These are phyloP conservation scores for Metridium senile DNA, from an alignment of 92 coral and sea anemone species.

Conservation along the genomic window DNA sequence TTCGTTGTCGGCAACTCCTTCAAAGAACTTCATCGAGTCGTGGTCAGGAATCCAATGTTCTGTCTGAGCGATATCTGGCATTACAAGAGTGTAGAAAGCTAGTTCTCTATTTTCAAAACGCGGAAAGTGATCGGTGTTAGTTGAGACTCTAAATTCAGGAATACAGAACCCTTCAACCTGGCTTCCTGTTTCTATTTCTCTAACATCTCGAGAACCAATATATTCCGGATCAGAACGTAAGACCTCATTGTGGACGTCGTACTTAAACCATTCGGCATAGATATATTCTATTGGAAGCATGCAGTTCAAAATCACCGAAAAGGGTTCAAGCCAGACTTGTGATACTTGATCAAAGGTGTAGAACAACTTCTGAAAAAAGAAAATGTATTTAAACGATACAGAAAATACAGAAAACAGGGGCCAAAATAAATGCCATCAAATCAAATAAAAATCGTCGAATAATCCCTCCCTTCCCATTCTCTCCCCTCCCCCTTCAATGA, in stretches of 20 bases:
- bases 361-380: background rate
- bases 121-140: conserved; percentile 37
- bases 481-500: too few species aligned
- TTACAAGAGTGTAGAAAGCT: background rate
- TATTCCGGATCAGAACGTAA: conserved; percentile 1
- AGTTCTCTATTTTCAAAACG: background rate
- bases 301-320: conserved; percentile 1
- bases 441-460: too few species aligned
- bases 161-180: conserved; percentile 73
- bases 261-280: conserved; percentile 4
- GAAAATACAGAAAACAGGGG: too few species aligned
- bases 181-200: conserved; percentile 57
- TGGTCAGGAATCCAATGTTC: background rate
- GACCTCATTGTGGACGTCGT: background rate
- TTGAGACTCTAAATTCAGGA: conserved; percentile 54
- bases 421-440: too few species aligned
- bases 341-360: background rate
- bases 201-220: conserved; percentile 13
- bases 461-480: too few species aligned
- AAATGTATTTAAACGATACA: background rate
- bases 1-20: background rate
- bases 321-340: background rate
- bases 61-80: background rate
- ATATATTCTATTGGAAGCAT: conserved; percentile 8
- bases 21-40: background rate